Conservation (phyloP, 2,797 vertebrate genomes). For the Smutsia temminckii region DNA sequence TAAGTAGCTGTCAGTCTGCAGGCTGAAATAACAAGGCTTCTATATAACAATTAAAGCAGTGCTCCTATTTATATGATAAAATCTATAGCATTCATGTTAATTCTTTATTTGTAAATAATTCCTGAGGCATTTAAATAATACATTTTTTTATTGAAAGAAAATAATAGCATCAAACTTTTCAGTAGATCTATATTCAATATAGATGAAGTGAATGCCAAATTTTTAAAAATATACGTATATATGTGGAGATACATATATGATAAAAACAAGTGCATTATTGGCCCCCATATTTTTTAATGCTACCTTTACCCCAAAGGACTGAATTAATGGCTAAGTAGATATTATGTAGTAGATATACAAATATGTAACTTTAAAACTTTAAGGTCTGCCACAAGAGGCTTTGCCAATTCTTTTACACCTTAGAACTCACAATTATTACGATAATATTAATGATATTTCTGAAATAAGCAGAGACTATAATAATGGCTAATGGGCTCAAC, state of each 20-base stretch:
- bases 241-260: background rate
- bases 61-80: slow-evolving; percentile 29
- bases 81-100: slow-evolving; percentile 28
- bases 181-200: slow-evolving; percentile 20
- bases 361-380: slow-evolving; percentile 52
- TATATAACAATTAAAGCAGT: slow-evolving; percentile 5
- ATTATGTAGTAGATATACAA: slow-evolving; percentile 25
- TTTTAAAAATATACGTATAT: background rate
- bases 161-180: slow-evolving; percentile 40
- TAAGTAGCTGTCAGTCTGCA: slow-evolving; percentile 13
- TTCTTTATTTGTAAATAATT: slow-evolving; percentile 59
- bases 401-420: slow-evolving; percentile 11
- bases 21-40: background rate
- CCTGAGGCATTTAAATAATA: slow-evolving; percentile 57
- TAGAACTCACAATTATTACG: slow-evolving; percentile 46
- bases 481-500: slow-evolving; percentile 17
- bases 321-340: slow-evolving; percentile 33
- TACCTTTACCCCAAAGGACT: slow-evolving; percentile 54
- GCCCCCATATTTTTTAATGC: background rate
- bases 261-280: slow-evolving; percentile 38
- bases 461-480: slow-evolving; percentile 15
- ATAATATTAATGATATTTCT: slow-evolving; percentile 3
- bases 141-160: slow-evolving; percentile 58
- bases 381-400: slow-evolving; percentile 5
- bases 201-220: slow-evolving; percentile 36